These are phyloP conservation scores for Hoplostethus mediterraneus DNA, from an alignment of 2,797 vertebrate genomes.

Conservation along the genomic window DNA sequence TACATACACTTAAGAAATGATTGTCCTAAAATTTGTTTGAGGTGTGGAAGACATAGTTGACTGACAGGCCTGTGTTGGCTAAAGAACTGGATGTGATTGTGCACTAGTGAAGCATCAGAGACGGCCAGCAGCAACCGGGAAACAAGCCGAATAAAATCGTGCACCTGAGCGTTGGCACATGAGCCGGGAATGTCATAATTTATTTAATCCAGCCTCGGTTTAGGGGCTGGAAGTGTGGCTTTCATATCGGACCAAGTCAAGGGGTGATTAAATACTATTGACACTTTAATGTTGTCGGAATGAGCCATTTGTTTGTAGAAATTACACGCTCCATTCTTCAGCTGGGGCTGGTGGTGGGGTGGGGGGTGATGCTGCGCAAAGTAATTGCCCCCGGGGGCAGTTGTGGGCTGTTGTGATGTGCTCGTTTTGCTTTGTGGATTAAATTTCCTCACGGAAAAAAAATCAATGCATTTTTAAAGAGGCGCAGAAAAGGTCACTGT, in stretches of 20 bases:
- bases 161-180: conserved; percentile 43
- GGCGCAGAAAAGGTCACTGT: conserved; percentile 7
- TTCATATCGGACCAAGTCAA: conserved; percentile 47
- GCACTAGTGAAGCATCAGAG: neutral
- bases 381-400: conserved; percentile 70
- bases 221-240: conserved; percentile 23
- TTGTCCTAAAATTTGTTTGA: neutral
- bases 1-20: neutral
- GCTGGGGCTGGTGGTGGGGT: conserved; percentile 38
- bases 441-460: conserved; percentile 26
- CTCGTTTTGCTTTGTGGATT: conserved; percentile 32
- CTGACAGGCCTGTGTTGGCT: neutral
- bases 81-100: neutral
- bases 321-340: conserved; percentile 75
- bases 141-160: neutral
- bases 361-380: conserved; percentile 59
- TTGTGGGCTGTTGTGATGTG: conserved; percentile 49
- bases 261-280: conserved; percentile 63
- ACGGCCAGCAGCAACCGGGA: conserved; percentile 8
- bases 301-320: conserved; percentile 71
- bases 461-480: conserved; percentile 28
- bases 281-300: conserved; percentile 69
- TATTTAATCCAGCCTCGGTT: conserved; percentile 34
- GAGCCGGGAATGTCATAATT: conserved; percentile 45
- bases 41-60: neutral